Conservation (phyloP, 2,113 vertebrate species). For the Dicaeum eximium region DNA sequence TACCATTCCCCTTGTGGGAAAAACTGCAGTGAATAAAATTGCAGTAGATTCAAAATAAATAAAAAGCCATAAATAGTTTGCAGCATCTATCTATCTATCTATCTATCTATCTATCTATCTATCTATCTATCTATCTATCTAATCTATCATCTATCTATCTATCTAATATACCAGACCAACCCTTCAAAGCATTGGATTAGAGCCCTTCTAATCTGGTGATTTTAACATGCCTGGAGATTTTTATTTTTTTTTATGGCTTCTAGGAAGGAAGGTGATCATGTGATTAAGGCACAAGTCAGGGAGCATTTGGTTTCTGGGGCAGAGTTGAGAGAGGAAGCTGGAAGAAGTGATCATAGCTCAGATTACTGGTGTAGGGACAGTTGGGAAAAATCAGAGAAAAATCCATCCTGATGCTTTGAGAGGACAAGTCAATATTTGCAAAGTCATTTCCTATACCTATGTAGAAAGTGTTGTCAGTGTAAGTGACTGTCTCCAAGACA, state of each 20-base stretch:
- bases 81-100: neutral
- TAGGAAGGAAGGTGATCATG: slow-evolving; percentile 20
- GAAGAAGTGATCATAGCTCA: neutral
- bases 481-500: neutral
- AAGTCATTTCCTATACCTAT: neutral
- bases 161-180: neutral
- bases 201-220: neutral
- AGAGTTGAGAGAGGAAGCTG: slow-evolving; percentile 29
- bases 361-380: neutral
- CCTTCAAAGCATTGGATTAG: neutral
- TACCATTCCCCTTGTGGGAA: neutral
- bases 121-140: neutral
- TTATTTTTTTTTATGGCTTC: neutral
- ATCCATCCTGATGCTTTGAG: neutral
- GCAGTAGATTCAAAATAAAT: neutral
- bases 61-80: neutral
- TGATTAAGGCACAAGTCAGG: slow-evolving; percentile 18
- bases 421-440: neutral
- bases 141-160: neutral
- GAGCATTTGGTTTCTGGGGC: slow-evolving; percentile 13
- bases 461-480: neutral
- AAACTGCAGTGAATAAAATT: neutral
- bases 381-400: neutral
- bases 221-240: neutral
- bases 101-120: neutral